Conservation (phyloP, 2,888 invertebrate species). For the Mythimna ferrago region DNA sequence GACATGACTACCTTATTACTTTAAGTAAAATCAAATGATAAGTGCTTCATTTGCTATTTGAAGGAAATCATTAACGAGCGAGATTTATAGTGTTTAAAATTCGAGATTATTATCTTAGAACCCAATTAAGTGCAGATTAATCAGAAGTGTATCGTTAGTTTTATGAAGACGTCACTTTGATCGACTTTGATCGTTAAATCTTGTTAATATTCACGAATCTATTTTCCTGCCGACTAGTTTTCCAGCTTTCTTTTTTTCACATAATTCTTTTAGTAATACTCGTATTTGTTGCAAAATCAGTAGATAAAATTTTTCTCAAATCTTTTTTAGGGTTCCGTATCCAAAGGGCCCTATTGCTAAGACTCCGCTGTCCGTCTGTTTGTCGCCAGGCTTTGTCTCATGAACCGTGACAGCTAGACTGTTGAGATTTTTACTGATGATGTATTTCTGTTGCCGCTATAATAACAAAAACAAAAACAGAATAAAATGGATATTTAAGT, state of each 20-base stretch:
- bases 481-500: too few species aligned
- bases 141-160: constrained; percentile 15
- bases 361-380: too few species aligned
- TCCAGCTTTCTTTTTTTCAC: neutral
- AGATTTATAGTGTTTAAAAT: neutral
- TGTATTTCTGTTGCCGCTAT: too few species aligned
- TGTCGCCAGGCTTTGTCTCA: too few species aligned
- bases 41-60: neutral
- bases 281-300: constrained; percentile 13
- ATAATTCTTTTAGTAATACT: neutral
- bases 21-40: neutral
- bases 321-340: neutral
- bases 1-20: neutral
- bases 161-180: constrained; percentile 1
- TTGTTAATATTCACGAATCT: neutral
- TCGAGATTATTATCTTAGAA: constrained; percentile 13
- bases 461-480: too few species aligned
- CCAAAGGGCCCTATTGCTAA: too few species aligned
- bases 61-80: neutral
- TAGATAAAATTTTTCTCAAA: neutral
- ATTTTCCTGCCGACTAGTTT: neutral
- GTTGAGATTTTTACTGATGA: too few species aligned
- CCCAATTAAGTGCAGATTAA: neutral
- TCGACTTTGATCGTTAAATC: neutral
- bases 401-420: too few species aligned